Evolutionary conservation across 2,888 invertebrate genomes (phyloP).

Genomic region (Andrena dorsata): DNA sequence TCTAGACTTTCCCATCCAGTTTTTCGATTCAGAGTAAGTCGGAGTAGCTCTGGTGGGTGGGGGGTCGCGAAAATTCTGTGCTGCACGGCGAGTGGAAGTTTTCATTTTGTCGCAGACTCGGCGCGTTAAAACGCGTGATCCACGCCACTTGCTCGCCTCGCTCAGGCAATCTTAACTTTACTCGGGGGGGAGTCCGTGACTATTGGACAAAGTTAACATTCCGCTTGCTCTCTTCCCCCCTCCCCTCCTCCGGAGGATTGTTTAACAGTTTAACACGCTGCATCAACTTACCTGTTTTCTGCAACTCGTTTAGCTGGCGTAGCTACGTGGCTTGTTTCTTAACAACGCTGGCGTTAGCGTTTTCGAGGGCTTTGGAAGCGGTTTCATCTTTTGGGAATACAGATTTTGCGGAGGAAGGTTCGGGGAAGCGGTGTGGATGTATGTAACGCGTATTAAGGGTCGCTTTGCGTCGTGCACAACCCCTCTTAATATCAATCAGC

Average conservation of each 20-base stretch:
- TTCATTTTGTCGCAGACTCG: slow-evolving; percentile 36
- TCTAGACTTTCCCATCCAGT: slow-evolving; percentile 27
- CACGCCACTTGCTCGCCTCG: slow-evolving; percentile 5
- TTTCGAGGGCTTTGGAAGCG: too few relatives aligned
- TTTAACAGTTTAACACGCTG: slow-evolving; percentile 37
- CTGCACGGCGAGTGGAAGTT: slow-evolving; percentile 15
- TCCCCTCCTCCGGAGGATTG: background rate
- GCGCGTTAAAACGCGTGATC: slow-evolving; percentile 26
- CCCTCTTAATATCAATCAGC: slow-evolving; percentile 38
- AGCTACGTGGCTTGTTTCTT: background rate
- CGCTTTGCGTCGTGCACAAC: background rate
- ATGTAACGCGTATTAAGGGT: background rate
- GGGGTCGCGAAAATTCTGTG: slow-evolving; percentile 28
- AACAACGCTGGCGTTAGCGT: too few relatives aligned
- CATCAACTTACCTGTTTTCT: background rate
- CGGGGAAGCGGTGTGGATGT: background rate
- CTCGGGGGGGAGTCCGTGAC: slow-evolving; percentile 2
- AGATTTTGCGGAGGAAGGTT: background rate
- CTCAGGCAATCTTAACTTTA: slow-evolving; percentile 39
- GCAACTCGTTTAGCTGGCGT: slow-evolving; percentile 5
- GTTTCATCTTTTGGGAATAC: too few relatives aligned
- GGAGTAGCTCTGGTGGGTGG: background rate
- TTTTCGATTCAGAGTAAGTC: slow-evolving; percentile 8
- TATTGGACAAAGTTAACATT: slow-evolving; percentile 21
- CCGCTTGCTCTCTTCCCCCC: background rate